phyloP scores from a whole-genome alignment of 2,113 vertebrate genomes.

The Pandion haliaetus region DNA sequence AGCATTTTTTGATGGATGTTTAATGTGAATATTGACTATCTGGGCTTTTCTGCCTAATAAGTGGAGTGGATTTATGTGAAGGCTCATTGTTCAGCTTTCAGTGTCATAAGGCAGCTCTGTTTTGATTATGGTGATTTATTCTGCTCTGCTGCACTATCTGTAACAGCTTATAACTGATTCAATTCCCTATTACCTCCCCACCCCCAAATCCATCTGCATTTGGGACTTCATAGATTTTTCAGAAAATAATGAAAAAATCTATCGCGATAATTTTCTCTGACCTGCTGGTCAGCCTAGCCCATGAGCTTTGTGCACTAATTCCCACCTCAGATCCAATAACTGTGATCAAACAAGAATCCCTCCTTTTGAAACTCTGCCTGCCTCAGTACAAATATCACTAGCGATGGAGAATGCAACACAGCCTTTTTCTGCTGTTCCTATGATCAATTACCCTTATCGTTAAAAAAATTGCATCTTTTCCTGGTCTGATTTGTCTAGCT shows the following conservation, averaged over 20 bases:
- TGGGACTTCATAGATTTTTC: not conserved
- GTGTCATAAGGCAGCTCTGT: conserved; percentile 32
- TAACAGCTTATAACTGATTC: not conserved
- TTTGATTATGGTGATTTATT: conserved; percentile 65
- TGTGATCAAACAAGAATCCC: not conserved
- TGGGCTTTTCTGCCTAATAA: conserved; percentile 35
- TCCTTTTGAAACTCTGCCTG: not conserved
- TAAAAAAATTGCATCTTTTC: not conserved
- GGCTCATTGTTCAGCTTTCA: conserved; percentile 37
- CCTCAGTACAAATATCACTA: rapidly evolving
- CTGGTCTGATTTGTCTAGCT: not conserved
- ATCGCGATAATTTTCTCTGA: not conserved
- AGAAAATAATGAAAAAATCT: not conserved
- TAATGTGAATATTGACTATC: conserved; percentile 58
- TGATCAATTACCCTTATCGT: not conserved
- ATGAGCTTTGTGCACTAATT: not conserved
- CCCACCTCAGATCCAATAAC: not conserved
- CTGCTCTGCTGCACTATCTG: conserved; percentile 24
- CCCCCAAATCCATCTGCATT: not conserved
- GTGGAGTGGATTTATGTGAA: conserved; percentile 42
- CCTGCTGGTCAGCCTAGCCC: not conserved
- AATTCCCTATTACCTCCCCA: not conserved
- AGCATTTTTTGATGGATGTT: conserved; percentile 38
- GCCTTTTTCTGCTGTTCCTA: not conserved
- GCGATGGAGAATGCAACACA: not conserved